These are phyloP conservation scores for Terebella lapidaria DNA, from an alignment of 2,888 invertebrate species.

Conservation along the genomic window DNA sequence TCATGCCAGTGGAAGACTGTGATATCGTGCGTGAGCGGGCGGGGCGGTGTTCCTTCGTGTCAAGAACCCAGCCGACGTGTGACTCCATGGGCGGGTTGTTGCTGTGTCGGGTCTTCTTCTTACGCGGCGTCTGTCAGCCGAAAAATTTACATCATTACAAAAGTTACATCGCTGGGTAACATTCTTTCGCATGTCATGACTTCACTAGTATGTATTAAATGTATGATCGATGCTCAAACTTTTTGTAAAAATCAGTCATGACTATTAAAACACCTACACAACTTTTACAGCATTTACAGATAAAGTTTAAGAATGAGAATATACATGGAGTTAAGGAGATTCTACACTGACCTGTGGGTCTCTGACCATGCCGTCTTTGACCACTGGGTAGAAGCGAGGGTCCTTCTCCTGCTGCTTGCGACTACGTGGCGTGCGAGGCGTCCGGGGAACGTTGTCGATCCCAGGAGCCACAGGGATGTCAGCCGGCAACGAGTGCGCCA, in stretches of 20 bases:
- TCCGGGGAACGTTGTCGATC: conserved; percentile 30
- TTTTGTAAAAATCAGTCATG: too few relatives aligned
- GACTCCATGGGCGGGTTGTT: conserved; percentile 84
- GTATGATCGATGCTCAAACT: too few relatives aligned
- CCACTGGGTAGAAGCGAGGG: conserved; percentile 89
- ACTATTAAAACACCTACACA: too few relatives aligned
- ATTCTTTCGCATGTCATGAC: too few relatives aligned
- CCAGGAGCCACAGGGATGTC: conserved; percentile 37
- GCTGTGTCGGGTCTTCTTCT: conserved; percentile 61
- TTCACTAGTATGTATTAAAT: too few relatives aligned
- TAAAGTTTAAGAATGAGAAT: not conserved
- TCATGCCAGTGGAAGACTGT: conserved; percentile 5
- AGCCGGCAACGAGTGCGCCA: conserved; percentile 48
- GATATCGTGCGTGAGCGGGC: conserved; percentile 8
- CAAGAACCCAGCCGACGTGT: conserved; percentile 98
- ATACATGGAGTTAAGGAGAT: not conserved
- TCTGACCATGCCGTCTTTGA: conserved; percentile 64
- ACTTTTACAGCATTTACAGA: too few relatives aligned
- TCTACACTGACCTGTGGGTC: conserved; percentile 45
- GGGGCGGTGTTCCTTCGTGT: conserved; percentile 42
- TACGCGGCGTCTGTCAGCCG: conserved; percentile 45
- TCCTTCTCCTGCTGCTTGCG: conserved; percentile 53
- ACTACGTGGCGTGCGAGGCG: conserved; percentile 38
- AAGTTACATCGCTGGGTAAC: too few relatives aligned
- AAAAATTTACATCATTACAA: not conserved